Conservation (phyloP, 1,140 invertebrate species). For the Gonioctena quinquepunctata region DNA sequence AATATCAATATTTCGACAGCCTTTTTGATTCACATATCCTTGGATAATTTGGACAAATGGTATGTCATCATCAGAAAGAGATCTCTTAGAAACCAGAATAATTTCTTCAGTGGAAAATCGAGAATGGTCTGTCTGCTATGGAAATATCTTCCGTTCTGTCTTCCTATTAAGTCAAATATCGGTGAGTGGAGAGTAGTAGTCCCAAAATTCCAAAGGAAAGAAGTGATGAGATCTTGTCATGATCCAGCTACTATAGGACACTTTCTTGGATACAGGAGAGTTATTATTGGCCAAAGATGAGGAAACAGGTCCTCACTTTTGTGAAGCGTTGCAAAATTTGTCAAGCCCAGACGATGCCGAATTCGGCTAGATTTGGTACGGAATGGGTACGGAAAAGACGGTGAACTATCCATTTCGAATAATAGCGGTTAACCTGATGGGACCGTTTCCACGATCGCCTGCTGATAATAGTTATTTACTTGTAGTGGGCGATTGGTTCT, state of each 20-base stretch:
- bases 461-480: slow-evolving; percentile 47
- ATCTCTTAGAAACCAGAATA: background rate
- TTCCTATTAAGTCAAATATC: background rate
- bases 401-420: slow-evolving; percentile 17
- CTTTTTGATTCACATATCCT: background rate
- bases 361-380: background rate
- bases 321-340: background rate
- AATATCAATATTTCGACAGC: too few species aligned
- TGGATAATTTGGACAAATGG: slow-evolving; percentile 4
- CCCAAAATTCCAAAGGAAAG: background rate
- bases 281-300: slow-evolving; percentile 16
- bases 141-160: background rate
- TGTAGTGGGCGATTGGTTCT: slow-evolving; percentile 41
- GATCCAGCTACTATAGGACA: background rate
- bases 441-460: slow-evolving; percentile 32
- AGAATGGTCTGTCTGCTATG: background rate
- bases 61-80: background rate
- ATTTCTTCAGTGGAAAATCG: background rate
- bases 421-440: slow-evolving; percentile 14
- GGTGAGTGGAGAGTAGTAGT: slow-evolving; percentile 21
- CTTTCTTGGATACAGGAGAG: slow-evolving; percentile 1
- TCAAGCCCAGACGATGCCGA: background rate
- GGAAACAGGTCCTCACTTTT: background rate
- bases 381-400: slow-evolving; percentile 27
- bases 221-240: background rate